A percentile compares a stretch with the other conserved stretches of the same genome.
These are phyloP conservation scores for Bedellia somnulentella DNA, from an alignment of 2,888 invertebrate species.

Conservation along the genomic window DNA sequence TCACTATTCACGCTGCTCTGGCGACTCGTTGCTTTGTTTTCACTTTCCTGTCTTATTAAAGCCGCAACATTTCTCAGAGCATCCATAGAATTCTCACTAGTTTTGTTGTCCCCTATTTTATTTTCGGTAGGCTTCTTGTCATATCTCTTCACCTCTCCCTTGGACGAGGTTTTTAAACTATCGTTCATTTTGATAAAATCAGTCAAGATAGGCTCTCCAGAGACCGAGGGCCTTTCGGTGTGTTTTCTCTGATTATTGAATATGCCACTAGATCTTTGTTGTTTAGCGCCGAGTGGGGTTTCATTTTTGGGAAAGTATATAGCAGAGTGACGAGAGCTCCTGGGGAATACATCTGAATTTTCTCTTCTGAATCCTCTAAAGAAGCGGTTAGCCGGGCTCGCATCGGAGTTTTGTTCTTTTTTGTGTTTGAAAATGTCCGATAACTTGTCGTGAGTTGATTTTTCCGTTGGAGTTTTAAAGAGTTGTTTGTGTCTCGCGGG, in stretches of 20 bases:
- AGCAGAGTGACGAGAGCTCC: slow-evolving; percentile 75
- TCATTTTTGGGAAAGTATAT: slow-evolving; percentile 63
- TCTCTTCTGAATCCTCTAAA: slow-evolving; percentile 80
- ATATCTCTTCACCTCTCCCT: slow-evolving; percentile 33
- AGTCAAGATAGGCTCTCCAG: slow-evolving; percentile 70
- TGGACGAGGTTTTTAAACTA: slow-evolving; percentile 46
- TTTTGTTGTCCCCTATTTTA: slow-evolving; percentile 21
- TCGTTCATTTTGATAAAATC: slow-evolving; percentile 67
- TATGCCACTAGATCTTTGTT: slow-evolving; percentile 67
- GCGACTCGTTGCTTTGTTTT: slow-evolving; percentile 25
- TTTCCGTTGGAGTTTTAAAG: slow-evolving; percentile 31
- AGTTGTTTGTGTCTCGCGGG: slow-evolving; percentile 40
- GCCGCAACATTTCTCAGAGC: slow-evolving; percentile 46
- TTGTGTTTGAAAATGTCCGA: slow-evolving; percentile 63
- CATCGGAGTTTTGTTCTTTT: slow-evolving; percentile 71
- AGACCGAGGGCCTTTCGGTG: slow-evolving; percentile 32
- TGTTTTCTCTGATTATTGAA: slow-evolving; percentile 69
- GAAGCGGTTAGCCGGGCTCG: slow-evolving; percentile 70
- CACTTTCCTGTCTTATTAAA: slow-evolving; percentile 40
- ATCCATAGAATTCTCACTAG: slow-evolving; percentile 49
- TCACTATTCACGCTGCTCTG: slow-evolving; percentile 44
- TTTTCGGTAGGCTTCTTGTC: slow-evolving; percentile 25
- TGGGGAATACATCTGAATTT: slow-evolving; percentile 82
- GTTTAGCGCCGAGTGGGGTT: slow-evolving; percentile 43
- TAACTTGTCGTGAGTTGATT: slow-evolving; percentile 43